Base-by-base conservation (phyloP, 2,797 vertebrate genomes). In the Squalus acanthias region DNA sequence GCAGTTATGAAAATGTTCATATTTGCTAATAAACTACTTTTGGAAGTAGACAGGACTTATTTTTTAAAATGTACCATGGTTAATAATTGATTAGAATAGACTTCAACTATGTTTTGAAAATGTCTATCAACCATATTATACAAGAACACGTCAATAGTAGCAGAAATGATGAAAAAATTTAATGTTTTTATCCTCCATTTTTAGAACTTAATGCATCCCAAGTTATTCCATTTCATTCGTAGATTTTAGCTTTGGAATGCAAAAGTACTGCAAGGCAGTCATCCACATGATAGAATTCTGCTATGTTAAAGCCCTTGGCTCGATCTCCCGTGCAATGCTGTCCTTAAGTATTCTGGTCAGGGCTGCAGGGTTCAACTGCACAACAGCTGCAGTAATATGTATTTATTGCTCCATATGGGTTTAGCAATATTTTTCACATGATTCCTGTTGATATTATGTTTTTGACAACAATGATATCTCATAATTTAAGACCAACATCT, bases 391-490 rank as follows among this genome's bases (percentile, higher is more conserved):
- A 95, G 22, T 95, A n/a, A 74, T 95, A n/a, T 57, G 50, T 95
- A 93, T 95, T 96, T 63, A 96, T 96, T 97, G 97, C 96, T 96
- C 95, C 96, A 96, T 96, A 96, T 85, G 13, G 0, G 0, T 96
- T 97, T 97, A 57, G 70, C 70, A 76, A 95, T 76, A 76, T 76
- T 95, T 95, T 74, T n/a, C 92, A 57, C 26, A 69, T 74, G 70
- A 95, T 72, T 95, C 94, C 53, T 72, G 70, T 57, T 57, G 94
- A 95, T 97, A 57, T 96, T 96, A 82, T 87, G 15, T 0, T 96
- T 97, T 97, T 96, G 76, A 96, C 95, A 96, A 96, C 96, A 97
- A 96, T 96, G 96, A 96, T 96, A 97, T 50, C 3, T 29, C 9
- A 0, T 96, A 96, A 97, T 96, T 87, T 96, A 97, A 97, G 96